phyloP scores from a whole-genome alignment of 2,113 vertebrate species.

The Archilochus colubris region DNA sequence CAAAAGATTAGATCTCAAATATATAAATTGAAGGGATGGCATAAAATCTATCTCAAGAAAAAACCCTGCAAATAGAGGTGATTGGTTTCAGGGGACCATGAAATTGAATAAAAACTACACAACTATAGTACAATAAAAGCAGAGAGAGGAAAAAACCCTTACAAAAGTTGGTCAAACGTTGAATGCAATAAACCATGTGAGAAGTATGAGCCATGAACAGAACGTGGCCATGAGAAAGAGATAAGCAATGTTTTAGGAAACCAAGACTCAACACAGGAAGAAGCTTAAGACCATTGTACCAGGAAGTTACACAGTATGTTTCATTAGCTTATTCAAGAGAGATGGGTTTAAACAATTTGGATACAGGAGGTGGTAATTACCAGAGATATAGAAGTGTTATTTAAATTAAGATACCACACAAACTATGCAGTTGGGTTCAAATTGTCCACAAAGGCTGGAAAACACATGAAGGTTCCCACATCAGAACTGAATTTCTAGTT shows the following conservation, averaged over 20 bases:
- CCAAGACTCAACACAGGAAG: not conserved
- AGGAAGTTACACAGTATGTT: not conserved
- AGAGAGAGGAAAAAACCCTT: not conserved
- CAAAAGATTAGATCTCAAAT: not conserved
- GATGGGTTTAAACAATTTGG: not conserved
- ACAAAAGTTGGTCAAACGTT: not conserved
- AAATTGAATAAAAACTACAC: not conserved
- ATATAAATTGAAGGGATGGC: not conserved
- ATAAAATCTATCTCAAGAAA: rapidly evolving
- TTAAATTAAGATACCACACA: not conserved
- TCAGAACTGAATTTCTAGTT: not conserved
- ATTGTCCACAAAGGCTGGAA: not conserved
- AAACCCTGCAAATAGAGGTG: not conserved
- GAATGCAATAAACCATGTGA: not conserved
- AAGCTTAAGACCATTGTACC: not conserved
- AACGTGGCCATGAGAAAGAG: not conserved
- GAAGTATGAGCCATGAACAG: not conserved
- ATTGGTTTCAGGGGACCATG: not conserved
- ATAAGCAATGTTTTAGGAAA: not conserved
- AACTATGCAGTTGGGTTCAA: not conserved
- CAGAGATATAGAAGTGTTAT: not conserved
- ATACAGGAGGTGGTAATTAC: not conserved
- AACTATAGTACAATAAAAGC: not conserved
- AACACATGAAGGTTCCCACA: not conserved
- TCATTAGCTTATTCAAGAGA: not conserved